phyloP scores from a whole-genome alignment of 37 sponge, comb jelly and placozoan genomes.

The Amphimedon queenslandica region DNA sequence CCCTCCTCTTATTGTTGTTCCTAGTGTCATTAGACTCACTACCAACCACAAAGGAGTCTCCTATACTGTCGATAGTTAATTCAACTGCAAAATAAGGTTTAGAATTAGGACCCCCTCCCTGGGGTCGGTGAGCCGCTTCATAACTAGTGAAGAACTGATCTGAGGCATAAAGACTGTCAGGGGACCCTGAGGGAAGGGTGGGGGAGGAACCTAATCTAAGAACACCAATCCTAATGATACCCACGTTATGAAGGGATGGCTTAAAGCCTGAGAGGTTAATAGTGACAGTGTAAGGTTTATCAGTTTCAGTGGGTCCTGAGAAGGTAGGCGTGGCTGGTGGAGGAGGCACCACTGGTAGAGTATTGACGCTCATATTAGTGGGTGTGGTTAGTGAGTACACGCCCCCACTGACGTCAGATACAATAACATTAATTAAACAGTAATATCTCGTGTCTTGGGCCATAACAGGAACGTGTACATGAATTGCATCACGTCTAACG shows the following conservation, averaged over 20 bases:
- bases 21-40: background rate
- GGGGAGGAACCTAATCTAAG: background rate
- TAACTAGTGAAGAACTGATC: background rate
- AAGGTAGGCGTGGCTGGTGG: background rate
- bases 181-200: background rate
- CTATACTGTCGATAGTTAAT: background rate
- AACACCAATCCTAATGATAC: background rate
- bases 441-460: too few species aligned
- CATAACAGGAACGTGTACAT: too few species aligned
- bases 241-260: background rate
- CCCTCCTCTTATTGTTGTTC: background rate
- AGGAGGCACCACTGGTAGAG: background rate
- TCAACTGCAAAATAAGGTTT: conserved; percentile 8
- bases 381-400: too few species aligned
- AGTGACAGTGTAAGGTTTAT: background rate
- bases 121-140: background rate
- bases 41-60: background rate
- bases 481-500: too few species aligned
- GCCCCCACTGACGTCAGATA: too few species aligned
- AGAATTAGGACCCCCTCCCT: background rate
- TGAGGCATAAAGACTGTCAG: background rate
- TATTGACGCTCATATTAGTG: background rate
- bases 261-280: background rate
- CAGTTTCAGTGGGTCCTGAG: background rate
- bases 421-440: too few species aligned